Conservation (phyloP, 1,140 invertebrate species). For the Glossosoma conforme region DNA sequence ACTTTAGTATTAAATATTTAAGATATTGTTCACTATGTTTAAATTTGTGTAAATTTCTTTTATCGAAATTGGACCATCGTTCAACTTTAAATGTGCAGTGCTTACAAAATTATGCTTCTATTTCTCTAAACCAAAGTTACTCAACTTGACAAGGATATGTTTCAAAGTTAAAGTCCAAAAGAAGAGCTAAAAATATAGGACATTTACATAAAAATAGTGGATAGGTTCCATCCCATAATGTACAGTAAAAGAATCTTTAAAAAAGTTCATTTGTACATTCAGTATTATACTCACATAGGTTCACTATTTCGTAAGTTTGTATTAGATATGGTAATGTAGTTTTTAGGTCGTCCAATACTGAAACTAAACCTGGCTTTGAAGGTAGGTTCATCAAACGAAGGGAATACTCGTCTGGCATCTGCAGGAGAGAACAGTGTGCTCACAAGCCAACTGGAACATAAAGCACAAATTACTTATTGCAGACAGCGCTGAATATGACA, state of each 20-base stretch:
- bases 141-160: too few species aligned
- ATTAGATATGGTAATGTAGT: conserved; percentile 44
- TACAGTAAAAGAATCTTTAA: too few species aligned
- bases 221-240: too few species aligned
- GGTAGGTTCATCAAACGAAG: conserved; percentile 77
- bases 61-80: too few species aligned
- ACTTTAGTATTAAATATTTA: too few species aligned
- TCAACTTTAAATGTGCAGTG: too few species aligned
- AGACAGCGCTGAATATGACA: background rate
- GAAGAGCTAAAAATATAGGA: background rate
- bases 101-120: too few species aligned
- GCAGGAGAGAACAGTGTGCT: conserved; percentile 72
- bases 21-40: too few species aligned
- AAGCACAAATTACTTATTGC: background rate
- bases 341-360: conserved; percentile 46
- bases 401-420: conserved; percentile 70
- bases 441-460: conserved; percentile 48
- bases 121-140: too few species aligned
- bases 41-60: too few species aligned
- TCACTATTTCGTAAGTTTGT: conserved; percentile 13
- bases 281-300: conserved; percentile 22
- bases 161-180: background rate
- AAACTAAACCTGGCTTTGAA: conserved; percentile 68
- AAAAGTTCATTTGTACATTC: too few species aligned
- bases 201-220: too few species aligned